A percentile compares a stretch with the other conserved stretches of the same genome.
phyloP scores from a whole-genome alignment of 1,140 invertebrate genomes.

The Cyphomyrmex costatus region DNA sequence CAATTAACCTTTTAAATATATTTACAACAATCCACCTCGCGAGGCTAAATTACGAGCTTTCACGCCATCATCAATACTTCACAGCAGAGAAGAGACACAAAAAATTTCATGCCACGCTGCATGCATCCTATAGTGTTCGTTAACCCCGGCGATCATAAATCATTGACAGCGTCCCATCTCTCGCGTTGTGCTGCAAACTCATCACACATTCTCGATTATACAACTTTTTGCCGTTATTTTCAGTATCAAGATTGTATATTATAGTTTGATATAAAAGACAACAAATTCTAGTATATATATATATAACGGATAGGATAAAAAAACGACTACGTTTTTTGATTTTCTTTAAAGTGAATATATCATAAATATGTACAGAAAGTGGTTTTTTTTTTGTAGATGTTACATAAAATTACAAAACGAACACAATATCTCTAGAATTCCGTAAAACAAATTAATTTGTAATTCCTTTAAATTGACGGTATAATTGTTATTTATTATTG shows the following conservation, averaged over 20 bases:
- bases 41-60: slow-evolving; percentile 39
- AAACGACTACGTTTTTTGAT: background rate
- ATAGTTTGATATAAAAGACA: slow-evolving; percentile 21
- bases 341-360: background rate
- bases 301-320: background rate
- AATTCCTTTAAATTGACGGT: background rate
- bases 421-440: background rate
- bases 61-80: slow-evolving; percentile 30
- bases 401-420: background rate
- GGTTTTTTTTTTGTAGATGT: background rate
- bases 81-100: slow-evolving; percentile 1
- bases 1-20: slow-evolving; percentile 37
- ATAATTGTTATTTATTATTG: background rate
- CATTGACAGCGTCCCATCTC: slow-evolving; percentile 53
- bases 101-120: slow-evolving; percentile 25
- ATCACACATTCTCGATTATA: slow-evolving; percentile 48
- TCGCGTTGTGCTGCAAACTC: slow-evolving; percentile 47
- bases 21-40: background rate
- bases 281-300: background rate
- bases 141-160: slow-evolving; percentile 66
- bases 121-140: slow-evolving; percentile 40
- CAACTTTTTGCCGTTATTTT: slow-evolving; percentile 49
- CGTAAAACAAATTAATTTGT: background rate
- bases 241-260: slow-evolving; percentile 36
- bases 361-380: background rate